Conservation (phyloP, 2,113 vertebrate genomes). For the Calidris pugnax region DNA sequence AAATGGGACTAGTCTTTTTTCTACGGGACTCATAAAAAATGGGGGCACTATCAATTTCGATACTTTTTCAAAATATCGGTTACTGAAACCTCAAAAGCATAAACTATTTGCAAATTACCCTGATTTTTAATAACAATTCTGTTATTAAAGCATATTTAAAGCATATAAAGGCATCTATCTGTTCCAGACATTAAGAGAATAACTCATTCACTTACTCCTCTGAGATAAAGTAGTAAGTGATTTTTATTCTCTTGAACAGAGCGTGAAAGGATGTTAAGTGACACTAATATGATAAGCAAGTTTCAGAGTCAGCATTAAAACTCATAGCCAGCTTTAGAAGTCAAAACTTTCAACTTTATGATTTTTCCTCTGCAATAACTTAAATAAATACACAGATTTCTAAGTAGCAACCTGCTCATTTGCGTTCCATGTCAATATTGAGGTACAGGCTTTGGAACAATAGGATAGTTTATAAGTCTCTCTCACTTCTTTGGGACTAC, state of each 20-base stretch:
- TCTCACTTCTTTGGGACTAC: not conserved
- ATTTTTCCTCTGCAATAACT: not conserved
- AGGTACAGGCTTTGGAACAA: not conserved
- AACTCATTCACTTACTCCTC: not conserved
- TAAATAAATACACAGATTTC: not conserved
- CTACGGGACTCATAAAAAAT: not conserved
- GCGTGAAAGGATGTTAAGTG: not conserved
- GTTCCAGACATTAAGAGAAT: not conserved
- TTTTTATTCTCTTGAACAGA: not conserved
- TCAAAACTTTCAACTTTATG: not conserved
- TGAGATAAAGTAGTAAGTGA: not conserved
- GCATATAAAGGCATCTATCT: not conserved
- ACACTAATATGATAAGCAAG: not conserved
- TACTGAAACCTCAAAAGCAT: not conserved
- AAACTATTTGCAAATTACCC: not conserved
- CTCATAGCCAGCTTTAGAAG: not conserved
- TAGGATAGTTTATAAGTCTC: not conserved
- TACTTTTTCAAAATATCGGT: not conserved
- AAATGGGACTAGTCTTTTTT: not conserved
- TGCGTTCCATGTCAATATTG: not conserved
- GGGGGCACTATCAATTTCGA: not conserved
- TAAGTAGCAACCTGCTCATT: not conserved
- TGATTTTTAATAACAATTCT: not conserved
- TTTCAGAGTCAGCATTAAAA: not conserved
- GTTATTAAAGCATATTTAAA: not conserved